Evolutionary conservation across 2,113 vertebrate genomes (phyloP), one percentile per base, ranked within the genome.

Genomic region (Malurus alboscapulatus): DNA sequence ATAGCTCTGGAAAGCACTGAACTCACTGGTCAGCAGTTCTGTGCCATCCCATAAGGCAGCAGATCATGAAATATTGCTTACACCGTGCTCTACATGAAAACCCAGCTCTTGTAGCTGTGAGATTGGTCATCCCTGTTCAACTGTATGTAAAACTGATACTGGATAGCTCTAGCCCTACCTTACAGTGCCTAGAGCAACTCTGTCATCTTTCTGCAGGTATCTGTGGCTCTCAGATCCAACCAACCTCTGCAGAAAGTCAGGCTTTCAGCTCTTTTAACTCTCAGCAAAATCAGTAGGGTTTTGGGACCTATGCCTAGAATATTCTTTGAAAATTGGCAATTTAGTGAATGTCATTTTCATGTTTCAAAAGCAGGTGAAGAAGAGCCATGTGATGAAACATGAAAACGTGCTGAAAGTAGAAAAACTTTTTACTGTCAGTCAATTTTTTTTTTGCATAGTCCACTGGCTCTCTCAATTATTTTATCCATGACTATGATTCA

Each of bases 401-500:
- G 15, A 79, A 92, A 93, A 38, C 1, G 2, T 16, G 15, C 29
- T 81, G n/a, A 44, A 86, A 86, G 47, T 22, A 86, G 51, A 90
- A 84, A 30, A 83, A 51, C 50, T 48, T 87, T 54, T 51, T 90
- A 65, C 55, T 65, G 81, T 73, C 67, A 91, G 48, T 84, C 63
- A 94, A 69, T 38, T 38, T 11, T 38, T 12, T 48, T 75, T 87
- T 91, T 79, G n/a, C 63, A 20, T 15, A 90, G 87, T 77, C 87
- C 89, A 77, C 30, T n/a, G 45, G 68, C 32, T 84, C 27, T 83
- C 84, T 80, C 63, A 45, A 45, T 57, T 87, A 88, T 80, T 94
- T 85, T 86, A 72, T 87, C 88, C 82, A 53, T 5, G 15, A 34
- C 54, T 83, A 40, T 76, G 92, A 94, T 74, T 93, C 83, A 94